Base-by-base conservation (phyloP, 2,797 vertebrate genomes). In the Notamacropus eugenii region DNA sequence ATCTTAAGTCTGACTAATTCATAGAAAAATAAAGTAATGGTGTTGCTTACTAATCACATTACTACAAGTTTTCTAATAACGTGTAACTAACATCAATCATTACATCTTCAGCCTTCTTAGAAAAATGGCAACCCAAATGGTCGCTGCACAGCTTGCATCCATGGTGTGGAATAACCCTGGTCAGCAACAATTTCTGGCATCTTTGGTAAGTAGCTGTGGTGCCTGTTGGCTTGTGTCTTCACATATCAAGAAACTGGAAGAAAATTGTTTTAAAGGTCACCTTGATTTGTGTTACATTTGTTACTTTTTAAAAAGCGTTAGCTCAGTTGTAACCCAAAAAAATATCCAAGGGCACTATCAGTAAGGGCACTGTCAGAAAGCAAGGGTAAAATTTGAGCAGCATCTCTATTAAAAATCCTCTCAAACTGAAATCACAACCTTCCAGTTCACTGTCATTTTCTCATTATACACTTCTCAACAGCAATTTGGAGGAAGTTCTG, bases 41-140 rank as follows among this genome's bases (percentile, higher is more conserved):
- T 0, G 28, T 93, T 87, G 1, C 34, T 93, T 46, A 87, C 40
- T 46, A 46, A 46, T 82, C 22, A 9, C 40, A 74, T 46, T 27
- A 46, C 22, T 87, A 12, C 40, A 87, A 87, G 11, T 4, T 87
- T 90, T 91, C 8, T 94, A 87, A 87, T 92, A 90, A 22, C 56
- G 1, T 92, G 40, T 94, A 82, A 94, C 54, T 94, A 52, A 93
- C 92, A 55, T 91, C 6, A 57, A 90, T 98, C 98, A 16, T 92
- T 98, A 87, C 24, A n/a, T 93, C 97, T 98, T 62, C 95, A 99
- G 99, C 94, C 99, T 99, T 5, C 99, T 99, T 96, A 99, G 99
- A 96, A 99, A 99, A 96, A 99, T 99, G 99, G 99, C 99, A 56
- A 99, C 99, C 82, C 99, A 99, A 98, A 99, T 99, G 96, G 99